A percentile compares a stretch with the other conserved stretches of the same genome.
Conservation (phyloP, 2,113 vertebrate species). For the Echinops telfairi region DNA sequence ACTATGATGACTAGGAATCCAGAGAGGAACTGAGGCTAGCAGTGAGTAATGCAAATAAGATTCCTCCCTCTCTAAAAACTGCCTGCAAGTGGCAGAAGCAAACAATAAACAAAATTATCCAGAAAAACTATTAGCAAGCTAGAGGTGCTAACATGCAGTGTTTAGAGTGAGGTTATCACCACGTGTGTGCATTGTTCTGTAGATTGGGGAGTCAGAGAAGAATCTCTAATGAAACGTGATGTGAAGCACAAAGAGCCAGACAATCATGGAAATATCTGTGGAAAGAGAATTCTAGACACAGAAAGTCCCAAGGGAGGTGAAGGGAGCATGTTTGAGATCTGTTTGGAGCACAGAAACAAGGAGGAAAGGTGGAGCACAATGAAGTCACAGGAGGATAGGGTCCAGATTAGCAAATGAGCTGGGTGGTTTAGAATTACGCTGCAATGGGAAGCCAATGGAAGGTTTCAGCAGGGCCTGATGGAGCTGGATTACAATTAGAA, state of each 20-base stretch:
- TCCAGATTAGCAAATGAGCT: fast-evolving
- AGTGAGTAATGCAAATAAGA: too few species aligned
- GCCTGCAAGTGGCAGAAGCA: neutral
- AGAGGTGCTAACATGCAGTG: neutral
- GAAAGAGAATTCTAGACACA: neutral
- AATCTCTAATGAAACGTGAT: neutral
- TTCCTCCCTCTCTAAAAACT: neutral
- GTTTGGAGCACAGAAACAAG: neutral
- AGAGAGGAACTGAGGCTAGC: neutral
- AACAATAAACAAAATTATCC: neutral
- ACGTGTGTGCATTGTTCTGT: neutral
- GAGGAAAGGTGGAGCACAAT: fast-evolving
- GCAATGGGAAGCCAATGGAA: neutral
- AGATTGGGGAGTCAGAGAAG: too few species aligned
- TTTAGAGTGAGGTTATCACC: fast-evolving
- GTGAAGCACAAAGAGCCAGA: neutral
- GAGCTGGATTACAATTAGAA: neutral
- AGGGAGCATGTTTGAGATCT: neutral
- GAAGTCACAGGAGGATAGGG: neutral
- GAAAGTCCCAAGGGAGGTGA: neutral
- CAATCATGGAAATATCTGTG: neutral
- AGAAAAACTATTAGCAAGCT: neutral
- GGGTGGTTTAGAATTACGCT: fast-evolving
- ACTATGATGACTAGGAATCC: neutral
- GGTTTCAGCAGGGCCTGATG: too few species aligned